Percentiles rank a stretch among this genome's conserved stretches.
Evolutionary conservation across 37 sponge, comb jelly and placozoan species (phyloP).

Genomic region (Oopsacas minuta): DNA sequence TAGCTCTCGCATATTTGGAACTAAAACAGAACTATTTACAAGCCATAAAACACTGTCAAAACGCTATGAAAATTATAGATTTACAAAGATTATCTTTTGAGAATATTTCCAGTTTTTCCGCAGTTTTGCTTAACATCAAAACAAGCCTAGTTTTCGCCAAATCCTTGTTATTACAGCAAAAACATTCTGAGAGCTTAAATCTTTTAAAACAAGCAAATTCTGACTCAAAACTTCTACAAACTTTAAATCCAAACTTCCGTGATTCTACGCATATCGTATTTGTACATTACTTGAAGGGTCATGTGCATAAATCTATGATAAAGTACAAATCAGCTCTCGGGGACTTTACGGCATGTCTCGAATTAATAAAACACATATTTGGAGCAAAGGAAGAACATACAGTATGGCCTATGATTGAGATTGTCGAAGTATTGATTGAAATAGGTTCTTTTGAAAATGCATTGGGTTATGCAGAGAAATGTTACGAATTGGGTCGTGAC

Average conservation of each 20-base stretch:
- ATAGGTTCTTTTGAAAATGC: background rate
- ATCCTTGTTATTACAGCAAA: background rate
- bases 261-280: background rate
- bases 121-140: background rate
- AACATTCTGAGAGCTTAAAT: background rate
- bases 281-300: background rate
- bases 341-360: background rate
- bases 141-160: background rate
- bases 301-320: background rate
- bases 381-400: background rate
- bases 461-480: background rate
- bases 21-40: background rate
- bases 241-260: background rate
- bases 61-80: background rate
- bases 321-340: background rate
- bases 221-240: background rate
- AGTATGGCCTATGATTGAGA: background rate
- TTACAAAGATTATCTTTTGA: background rate
- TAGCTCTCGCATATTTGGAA: background rate
- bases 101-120: background rate
- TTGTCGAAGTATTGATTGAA: background rate
- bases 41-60: background rate
- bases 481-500: background rate
- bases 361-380: background rate
- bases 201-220: conserved; percentile 12